These are phyloP conservation scores for Pelodiscus sinensis DNA, from an alignment of 2,113 vertebrate species.

Conservation along the genomic window DNA sequence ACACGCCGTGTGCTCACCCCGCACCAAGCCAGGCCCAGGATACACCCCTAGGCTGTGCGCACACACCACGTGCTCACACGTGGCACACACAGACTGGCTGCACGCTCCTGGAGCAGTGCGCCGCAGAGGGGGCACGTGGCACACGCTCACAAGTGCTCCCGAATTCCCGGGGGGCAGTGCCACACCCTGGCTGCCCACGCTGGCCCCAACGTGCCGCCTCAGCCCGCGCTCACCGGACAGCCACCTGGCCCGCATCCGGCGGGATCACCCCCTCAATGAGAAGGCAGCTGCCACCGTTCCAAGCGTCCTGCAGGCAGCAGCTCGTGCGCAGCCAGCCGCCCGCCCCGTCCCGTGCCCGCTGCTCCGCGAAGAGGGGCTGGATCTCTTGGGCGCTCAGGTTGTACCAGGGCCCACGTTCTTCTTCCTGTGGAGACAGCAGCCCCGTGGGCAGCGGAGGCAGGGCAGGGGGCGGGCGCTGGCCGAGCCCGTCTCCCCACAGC, in stretches of 20 bases:
- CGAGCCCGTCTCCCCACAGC: no score
- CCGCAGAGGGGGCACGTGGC: no score
- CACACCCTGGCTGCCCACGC: not conserved
- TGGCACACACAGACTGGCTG: not conserved
- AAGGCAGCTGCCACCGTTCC: slow-evolving; percentile 90
- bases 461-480: not conserved
- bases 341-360: not conserved
- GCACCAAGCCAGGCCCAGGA: not conserved
- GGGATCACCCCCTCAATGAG: slow-evolving; percentile 85
- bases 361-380: slow-evolving; percentile 85
- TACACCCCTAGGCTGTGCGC: no score
- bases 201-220: fast-evolving
- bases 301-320: slow-evolving; percentile 86
- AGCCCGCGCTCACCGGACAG: slow-evolving; percentile 80
- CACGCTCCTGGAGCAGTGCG: not conserved
- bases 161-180: not conserved
- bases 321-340: slow-evolving; percentile 78
- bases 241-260: slow-evolving; percentile 33
- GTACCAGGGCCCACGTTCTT: slow-evolving; percentile 84
- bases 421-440: slow-evolving; percentile 74
- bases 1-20: fast-evolving
- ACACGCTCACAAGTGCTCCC: not conserved
- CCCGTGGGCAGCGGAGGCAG: not conserved
- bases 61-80: not conserved
- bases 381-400: slow-evolving; percentile 87